Conservation (phyloP, 2,888 invertebrate genomes). For the Ichneumoninae sp. region DNA sequence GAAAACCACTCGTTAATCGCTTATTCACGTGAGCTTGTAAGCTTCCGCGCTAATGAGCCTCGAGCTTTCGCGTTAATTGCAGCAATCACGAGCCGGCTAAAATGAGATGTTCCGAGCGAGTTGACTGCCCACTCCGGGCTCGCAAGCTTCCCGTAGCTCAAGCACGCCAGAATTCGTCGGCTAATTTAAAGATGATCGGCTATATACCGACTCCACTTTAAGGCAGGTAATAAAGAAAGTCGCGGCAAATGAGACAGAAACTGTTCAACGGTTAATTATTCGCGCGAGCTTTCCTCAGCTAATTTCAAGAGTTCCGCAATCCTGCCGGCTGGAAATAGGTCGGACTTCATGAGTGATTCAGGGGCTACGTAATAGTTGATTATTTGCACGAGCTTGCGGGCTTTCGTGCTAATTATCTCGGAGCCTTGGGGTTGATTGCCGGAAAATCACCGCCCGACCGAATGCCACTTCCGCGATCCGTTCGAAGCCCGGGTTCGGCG, state of each 20-base stretch:
- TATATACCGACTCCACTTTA: background rate
- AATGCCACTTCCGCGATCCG: constrained; percentile 27
- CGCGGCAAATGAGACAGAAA: background rate
- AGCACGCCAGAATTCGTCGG: background rate
- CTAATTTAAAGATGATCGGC: background rate
- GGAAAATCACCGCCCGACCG: background rate
- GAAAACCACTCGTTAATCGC: constrained; percentile 20
- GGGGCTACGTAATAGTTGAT: constrained; percentile 14
- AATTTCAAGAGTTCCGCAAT: background rate
- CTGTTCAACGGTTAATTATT: constrained; percentile 10
- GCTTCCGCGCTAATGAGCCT: constrained; percentile 44
- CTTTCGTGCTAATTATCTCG: constrained; percentile 40
- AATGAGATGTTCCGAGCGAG: background rate
- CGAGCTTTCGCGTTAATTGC: constrained; percentile 55
- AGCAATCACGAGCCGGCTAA: constrained; percentile 7
- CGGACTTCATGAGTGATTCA: background rate
- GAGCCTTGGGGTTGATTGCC: constrained; percentile 29
- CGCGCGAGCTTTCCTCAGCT: background rate
- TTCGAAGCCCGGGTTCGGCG: constrained; percentile 18
- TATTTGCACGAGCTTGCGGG: constrained; percentile 18
- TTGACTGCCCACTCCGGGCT: background rate
- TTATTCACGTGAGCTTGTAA: constrained; percentile 29
- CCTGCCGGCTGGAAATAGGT: background rate
- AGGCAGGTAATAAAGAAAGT: background rate
- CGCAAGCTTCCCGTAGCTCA: background rate